A percentile compares a stretch with the other conserved stretches of the same genome.
Conservation (phyloP, 2,113 vertebrate genomes). For the Pterocles burchelli region DNA sequence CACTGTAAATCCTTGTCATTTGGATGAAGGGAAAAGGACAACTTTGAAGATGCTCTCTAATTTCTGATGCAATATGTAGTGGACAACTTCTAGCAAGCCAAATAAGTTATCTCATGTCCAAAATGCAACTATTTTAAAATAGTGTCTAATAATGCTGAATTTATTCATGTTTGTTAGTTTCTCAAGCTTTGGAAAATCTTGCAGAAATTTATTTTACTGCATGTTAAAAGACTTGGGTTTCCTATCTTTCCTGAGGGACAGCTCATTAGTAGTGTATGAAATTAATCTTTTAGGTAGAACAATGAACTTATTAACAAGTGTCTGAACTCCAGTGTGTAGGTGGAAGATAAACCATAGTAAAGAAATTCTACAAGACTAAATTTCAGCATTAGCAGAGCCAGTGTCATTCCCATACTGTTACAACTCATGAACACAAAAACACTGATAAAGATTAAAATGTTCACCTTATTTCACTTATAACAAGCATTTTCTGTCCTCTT, state of each 20-base stretch:
- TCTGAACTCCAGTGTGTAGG: not conserved
- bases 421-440: not conserved
- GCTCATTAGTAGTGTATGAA: not conserved
- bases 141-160: not conserved
- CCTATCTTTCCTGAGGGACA: not conserved
- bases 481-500: not conserved
- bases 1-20: constrained; percentile 10
- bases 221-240: not conserved
- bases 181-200: not conserved
- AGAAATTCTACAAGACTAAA: not conserved
- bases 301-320: not conserved
- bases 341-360: not conserved
- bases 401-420: not conserved
- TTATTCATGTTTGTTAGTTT: not conserved
- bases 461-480: not conserved
- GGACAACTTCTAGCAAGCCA: not conserved
- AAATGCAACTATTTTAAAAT: not conserved
- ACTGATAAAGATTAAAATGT: not conserved
- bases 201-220: not conserved
- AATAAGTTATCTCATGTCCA: not conserved
- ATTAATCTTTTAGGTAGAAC: not conserved
- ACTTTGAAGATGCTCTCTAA: not conserved
- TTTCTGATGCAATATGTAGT: not conserved
- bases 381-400: not conserved
- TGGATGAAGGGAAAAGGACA: not conserved